Evolutionary conservation across 2,113 vertebrate genomes (phyloP).

Genomic region (Onychostoma macrolepis): DNA sequence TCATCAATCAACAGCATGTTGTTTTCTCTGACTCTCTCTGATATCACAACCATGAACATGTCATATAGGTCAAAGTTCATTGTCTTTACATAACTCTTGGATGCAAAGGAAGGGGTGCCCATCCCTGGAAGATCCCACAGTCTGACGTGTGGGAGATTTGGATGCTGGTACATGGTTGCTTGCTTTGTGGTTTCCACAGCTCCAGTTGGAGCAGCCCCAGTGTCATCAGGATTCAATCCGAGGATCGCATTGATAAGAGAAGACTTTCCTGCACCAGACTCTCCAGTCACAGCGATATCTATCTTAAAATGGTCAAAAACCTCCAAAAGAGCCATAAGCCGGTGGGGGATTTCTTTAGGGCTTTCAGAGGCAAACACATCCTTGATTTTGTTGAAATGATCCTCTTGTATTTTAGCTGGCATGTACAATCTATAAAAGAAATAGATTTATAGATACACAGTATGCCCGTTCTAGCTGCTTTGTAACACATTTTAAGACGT

Average conservation of each 20-base stretch:
- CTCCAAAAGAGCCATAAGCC: constrained; percentile 22
- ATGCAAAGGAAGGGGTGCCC: constrained; percentile 66
- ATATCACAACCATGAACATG: constrained; percentile 54
- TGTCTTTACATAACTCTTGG: constrained; percentile 69
- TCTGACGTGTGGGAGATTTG: constrained; percentile 63
- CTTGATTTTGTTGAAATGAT: constrained; percentile 32
- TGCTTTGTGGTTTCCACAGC: constrained; percentile 72
- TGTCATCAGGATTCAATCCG: constrained; percentile 52
- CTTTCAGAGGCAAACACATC: constrained; percentile 25
- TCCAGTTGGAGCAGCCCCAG: constrained; percentile 60
- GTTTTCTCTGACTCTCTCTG: constrained; percentile 56
- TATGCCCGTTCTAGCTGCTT: too few species aligned
- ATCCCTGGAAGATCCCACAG: constrained; percentile 79
- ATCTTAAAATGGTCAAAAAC: constrained; percentile 42
- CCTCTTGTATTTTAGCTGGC: constrained; percentile 51
- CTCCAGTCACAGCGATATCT: constrained; percentile 60
- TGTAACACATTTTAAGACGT: not conserved
- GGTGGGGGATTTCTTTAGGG: constrained; percentile 7
- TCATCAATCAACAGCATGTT: constrained; percentile 49
- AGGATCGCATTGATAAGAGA: constrained; percentile 61
- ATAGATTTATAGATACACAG: too few species aligned
- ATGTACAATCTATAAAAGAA: constrained; percentile 31
- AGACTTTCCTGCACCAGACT: constrained; percentile 60
- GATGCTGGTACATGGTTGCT: constrained; percentile 67
- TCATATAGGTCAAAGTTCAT: constrained; percentile 58